A percentile compares a stretch with the other conserved stretches of the same genome.
phyloP scores from a whole-genome alignment of 2,888 invertebrate genomes.

The Morpho deidamia region DNA sequence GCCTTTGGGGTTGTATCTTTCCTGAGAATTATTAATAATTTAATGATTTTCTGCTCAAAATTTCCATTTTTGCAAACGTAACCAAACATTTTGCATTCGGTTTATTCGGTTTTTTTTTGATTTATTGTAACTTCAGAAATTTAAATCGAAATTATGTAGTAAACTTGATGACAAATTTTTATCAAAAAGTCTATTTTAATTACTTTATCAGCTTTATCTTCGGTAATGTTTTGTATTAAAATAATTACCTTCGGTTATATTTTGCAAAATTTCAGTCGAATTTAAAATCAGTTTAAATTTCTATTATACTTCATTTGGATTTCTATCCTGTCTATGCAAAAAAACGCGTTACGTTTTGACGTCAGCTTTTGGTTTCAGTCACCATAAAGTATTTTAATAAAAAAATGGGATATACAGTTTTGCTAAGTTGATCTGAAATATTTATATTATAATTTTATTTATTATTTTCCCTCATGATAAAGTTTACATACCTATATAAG shows the following conservation, averaged over 20 bases:
- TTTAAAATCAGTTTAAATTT: neutral
- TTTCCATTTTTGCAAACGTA: conserved; percentile 3
- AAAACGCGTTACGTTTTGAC: neutral
- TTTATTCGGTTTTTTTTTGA: too few species aligned
- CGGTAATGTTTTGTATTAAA: too few species aligned
- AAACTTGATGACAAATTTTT: too few species aligned
- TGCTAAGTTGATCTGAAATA: too few species aligned
- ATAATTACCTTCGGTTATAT: neutral
- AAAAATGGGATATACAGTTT: too few species aligned
- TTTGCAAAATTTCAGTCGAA: conserved; percentile 1
- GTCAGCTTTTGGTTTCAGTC: neutral
- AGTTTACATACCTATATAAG: too few species aligned
- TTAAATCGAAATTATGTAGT: too few species aligned
- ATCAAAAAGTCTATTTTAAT: too few species aligned
- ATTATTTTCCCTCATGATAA: too few species aligned
- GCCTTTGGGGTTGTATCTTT: conserved; percentile 17
- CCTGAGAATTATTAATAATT: neutral
- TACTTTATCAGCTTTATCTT: too few species aligned
- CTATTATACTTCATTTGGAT: neutral
- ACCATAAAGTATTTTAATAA: neutral
- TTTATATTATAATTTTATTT: too few species aligned
- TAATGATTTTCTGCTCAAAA: conserved; percentile 5
- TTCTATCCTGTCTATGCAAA: neutral
- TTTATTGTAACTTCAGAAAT: too few species aligned
- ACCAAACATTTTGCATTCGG: neutral